Base-by-base conservation (phyloP, 2,113 vertebrate species). In the Rousettus leschenaultii region DNA sequence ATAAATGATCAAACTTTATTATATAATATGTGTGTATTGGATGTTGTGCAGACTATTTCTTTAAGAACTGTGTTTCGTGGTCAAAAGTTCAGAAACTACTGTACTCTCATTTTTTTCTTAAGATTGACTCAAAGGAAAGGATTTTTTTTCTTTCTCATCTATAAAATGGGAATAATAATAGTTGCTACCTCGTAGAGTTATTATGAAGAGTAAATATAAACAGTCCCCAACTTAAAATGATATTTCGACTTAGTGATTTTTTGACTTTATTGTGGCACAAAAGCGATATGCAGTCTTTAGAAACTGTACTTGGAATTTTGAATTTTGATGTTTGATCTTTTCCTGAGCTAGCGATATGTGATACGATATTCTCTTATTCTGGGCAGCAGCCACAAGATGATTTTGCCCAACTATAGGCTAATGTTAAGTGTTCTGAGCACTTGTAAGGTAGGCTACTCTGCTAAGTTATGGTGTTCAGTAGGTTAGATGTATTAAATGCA, bases 41-140 rank as follows among this genome's bases (percentile, higher is more conserved):
- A 61, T 94, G 53, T 51, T 74, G 6, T 70, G n/a, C 38, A 93
- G 79, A 94, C 75, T 84, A 33, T 84, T 86, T 95, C 11, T 90
- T 82, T 26, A 59, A 66, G 28, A 68, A 83, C 24, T 86, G 4
- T 73, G 40, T 88, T 85, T 94, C 89, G 10, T 70, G 53, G 13
- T 66, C 19, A 83, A 57, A 86, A 43, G 15, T 73, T 92, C 68
- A 73, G 88, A 51, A 84, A 51, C 7, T 83, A 22, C 28, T 86
- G 4, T 14, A 68, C 6, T 68, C 8, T 80, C 26, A 11, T 74
- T 11, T 95, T 96, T 68, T 24, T 92, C 11, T 73, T 85, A 80
- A 86, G 38, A 6, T 68, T 9, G 30, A 95, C 22, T 79, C 22
- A 94, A 16, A 78, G 45, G 48, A 51, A 16, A 78, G 51, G 48